These are phyloP conservation scores for Drosophila nebulosa DNA, from an alignment of 1,140 invertebrate species.

Conservation along the genomic window DNA sequence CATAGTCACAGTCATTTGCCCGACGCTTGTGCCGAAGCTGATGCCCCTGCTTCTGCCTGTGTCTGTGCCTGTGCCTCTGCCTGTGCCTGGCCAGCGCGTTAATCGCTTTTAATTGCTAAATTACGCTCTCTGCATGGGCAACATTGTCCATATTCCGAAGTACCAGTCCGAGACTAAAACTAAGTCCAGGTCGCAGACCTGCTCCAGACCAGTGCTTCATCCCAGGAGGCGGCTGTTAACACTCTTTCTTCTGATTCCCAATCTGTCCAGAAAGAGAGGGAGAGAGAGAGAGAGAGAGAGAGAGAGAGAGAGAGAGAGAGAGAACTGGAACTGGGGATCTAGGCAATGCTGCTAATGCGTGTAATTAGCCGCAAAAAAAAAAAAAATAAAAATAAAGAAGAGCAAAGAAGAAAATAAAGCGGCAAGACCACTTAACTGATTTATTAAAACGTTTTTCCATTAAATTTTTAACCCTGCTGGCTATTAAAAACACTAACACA, in stretches of 20 bases:
- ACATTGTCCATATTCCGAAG: constrained; percentile 34
- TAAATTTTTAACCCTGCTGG: constrained; percentile 78
- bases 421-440: constrained; percentile 79
- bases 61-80: not conserved
- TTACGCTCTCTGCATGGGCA: constrained; percentile 68
- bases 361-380: constrained; percentile 74
- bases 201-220: not conserved
- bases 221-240: constrained; percentile 43
- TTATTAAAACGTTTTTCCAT: constrained; percentile 80
- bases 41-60: not conserved
- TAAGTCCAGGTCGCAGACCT: not conserved
- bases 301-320: too few species aligned
- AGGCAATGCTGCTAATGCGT: constrained; percentile 75
- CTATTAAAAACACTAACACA: constrained; percentile 68
- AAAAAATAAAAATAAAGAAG: not conserved
- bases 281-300: too few species aligned
- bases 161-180: constrained; percentile 21
- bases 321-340: constrained; percentile 32
- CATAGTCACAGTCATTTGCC: constrained; percentile 1
- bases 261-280: not conserved
- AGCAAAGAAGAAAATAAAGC: constrained; percentile 32
- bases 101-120: constrained; percentile 80
- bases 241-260: constrained; percentile 18
- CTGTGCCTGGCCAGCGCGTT: constrained; percentile 43
- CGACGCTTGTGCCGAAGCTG: not conserved